Percentiles rank a stretch among this genome's conserved stretches.
Evolutionary conservation across 2,888 invertebrate genomes (phyloP).

Genomic region (Sthenelais limicola): DNA sequence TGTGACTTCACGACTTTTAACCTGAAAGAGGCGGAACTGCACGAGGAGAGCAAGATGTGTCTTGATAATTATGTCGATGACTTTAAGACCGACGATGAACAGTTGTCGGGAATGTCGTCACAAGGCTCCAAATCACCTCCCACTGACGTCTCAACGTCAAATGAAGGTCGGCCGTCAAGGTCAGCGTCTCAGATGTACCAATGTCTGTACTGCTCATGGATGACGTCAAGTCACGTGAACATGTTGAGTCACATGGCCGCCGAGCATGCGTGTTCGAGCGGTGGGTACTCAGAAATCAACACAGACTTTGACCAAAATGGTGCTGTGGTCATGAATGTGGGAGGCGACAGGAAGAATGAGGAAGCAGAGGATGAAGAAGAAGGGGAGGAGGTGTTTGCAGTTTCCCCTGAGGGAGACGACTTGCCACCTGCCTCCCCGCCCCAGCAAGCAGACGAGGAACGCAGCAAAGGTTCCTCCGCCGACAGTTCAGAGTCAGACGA

Average conservation of each 20-base stretch:
- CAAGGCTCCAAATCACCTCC: background rate
- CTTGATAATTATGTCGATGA: conserved; percentile 18
- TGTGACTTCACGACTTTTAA: conserved; percentile 25
- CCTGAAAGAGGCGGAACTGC: background rate
- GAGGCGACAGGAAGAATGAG: background rate
- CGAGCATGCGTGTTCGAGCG: conserved; percentile 21
- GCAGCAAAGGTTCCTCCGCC: too few species aligned
- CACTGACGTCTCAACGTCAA: background rate
- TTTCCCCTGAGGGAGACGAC: too few species aligned
- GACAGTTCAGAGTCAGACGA: too few species aligned
- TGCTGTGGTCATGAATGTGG: conserved; percentile 21
- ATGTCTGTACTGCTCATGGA: conserved; percentile 22
- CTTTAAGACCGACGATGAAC: background rate
- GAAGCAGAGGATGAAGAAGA: background rate
- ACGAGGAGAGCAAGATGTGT: conserved; percentile 19
- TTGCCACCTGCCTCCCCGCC: too few species aligned
- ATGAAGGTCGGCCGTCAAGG: too few species aligned
- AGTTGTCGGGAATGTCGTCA: conserved; percentile 1
- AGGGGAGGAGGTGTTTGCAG: too few species aligned
- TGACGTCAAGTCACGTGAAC: conserved; percentile 29
- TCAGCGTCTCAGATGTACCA: conserved; percentile 29
- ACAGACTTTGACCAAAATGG: conserved; percentile 24
- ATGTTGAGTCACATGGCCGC: conserved; percentile 31
- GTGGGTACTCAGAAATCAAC: conserved; percentile 27
- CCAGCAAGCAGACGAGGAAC: too few species aligned